Percentiles rank a stretch among this genome's conserved stretches.
phyloP scores from a whole-genome alignment of 2,797 vertebrate genomes.

The Darevskia mixta region DNA sequence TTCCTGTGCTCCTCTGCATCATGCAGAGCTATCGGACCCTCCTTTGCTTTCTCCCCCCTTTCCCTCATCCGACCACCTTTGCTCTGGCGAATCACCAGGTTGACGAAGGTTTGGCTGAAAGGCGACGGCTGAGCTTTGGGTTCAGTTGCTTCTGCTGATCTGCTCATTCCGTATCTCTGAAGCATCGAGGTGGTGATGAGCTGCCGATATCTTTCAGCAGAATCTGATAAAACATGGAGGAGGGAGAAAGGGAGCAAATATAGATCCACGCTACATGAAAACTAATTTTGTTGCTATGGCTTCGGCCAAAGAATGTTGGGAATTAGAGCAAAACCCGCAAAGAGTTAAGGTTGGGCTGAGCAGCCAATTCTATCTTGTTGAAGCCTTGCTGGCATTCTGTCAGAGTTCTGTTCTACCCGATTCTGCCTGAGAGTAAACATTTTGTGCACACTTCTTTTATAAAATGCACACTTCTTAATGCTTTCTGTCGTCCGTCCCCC shows the following conservation, averaged over 20 bases:
- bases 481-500: too few relatives aligned
- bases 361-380: too few relatives aligned
- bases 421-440: too few relatives aligned
- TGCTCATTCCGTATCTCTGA: constrained; percentile 70
- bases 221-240: constrained; percentile 74
- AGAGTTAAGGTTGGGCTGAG: too few relatives aligned
- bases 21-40: constrained; percentile 49
- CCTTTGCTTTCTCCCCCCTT: constrained; percentile 44
- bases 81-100: constrained; percentile 72
- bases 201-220: constrained; percentile 75
- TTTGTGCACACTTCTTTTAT: too few relatives aligned
- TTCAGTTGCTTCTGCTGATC: neutral
- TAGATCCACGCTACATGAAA: too few relatives aligned
- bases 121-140: constrained; percentile 22
- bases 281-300: neutral
- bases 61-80: constrained; percentile 64
- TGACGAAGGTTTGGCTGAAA: constrained; percentile 82
- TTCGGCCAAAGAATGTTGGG: neutral
- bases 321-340: neutral
- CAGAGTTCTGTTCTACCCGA: too few relatives aligned
- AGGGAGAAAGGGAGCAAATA: neutral
- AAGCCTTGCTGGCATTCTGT: too few relatives aligned
- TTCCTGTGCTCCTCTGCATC: constrained; percentile 74
- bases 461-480: too few relatives aligned
- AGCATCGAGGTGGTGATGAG: constrained; percentile 67